phyloP scores from a whole-genome alignment of 2,797 vertebrate genomes.

The Tolypeutes matacus region DNA sequence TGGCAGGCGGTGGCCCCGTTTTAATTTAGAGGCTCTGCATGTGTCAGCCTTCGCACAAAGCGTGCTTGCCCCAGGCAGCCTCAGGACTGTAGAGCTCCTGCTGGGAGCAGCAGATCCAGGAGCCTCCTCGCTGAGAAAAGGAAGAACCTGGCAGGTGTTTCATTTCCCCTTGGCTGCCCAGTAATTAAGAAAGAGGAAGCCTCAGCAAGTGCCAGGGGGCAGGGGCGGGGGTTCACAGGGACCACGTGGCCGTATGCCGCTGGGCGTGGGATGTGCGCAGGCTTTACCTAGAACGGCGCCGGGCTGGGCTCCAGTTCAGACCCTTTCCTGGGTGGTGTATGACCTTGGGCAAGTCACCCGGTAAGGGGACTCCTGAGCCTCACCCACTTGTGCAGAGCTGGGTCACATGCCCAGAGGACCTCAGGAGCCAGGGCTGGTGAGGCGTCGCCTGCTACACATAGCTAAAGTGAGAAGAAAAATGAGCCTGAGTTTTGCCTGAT shows the following conservation, averaged over 20 bases:
- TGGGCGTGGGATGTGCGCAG: no score
- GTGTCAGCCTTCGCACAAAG: neutral
- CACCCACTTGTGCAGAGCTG: neutral
- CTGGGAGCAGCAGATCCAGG: conserved; percentile 36
- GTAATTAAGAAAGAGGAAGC: conserved; percentile 69
- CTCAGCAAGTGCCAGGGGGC: neutral
- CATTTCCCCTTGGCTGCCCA: conserved; percentile 71
- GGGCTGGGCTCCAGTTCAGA: neutral
- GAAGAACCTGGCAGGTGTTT: conserved; percentile 73
- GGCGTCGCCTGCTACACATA: rapidly evolving
- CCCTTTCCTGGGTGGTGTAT: neutral
- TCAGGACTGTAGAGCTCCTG: neutral
- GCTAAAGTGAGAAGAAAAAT: rapidly evolving
- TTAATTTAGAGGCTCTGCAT: conserved; percentile 71
- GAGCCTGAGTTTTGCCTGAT: no score
- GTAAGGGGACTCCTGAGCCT: neutral
- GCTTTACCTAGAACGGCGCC: neutral
- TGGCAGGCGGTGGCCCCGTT: conserved; percentile 31
- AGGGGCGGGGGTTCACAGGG: neutral
- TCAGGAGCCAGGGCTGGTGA: no score
- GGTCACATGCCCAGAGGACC: neutral
- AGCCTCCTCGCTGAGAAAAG: conserved; percentile 51
- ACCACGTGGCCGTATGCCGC: neutral
- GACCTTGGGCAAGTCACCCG: neutral
- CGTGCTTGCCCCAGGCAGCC: neutral